Evolutionary conservation across 2,113 vertebrate species (phyloP).

Genomic region (Rafetus swinhoei): DNA sequence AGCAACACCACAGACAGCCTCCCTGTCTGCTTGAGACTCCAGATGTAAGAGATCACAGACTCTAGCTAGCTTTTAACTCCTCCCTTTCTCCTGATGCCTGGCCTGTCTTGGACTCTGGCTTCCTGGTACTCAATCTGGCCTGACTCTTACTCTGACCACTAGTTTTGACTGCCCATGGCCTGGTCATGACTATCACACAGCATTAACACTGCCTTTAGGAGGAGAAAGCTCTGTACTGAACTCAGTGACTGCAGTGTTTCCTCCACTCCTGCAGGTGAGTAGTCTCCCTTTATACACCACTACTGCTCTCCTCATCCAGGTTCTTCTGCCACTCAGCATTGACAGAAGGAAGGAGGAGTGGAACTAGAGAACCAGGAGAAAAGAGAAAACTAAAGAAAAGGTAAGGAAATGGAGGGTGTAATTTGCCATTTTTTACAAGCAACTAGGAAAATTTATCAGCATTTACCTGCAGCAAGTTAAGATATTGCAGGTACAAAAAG

Average conservation of each 20-base stretch:
- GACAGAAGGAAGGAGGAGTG: neutral
- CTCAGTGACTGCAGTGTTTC: neutral
- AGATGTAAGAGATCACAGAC: neutral
- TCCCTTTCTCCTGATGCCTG: neutral
- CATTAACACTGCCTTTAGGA: neutral
- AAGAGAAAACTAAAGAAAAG: neutral
- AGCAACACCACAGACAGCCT: neutral
- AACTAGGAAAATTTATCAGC: neutral
- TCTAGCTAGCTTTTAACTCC: neutral
- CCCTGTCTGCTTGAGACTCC: neutral
- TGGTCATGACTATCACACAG: neutral
- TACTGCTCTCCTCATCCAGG: accelerated
- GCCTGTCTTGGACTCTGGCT: neutral
- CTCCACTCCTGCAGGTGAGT: neutral
- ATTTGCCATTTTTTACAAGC: neutral
- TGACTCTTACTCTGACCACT: neutral
- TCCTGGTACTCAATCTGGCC: neutral
- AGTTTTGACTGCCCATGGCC: neutral
- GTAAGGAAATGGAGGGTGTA: neutral
- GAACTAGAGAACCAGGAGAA: neutral
- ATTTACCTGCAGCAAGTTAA: neutral
- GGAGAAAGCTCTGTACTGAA: neutral
- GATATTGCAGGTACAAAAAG: neutral
- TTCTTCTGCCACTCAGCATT: neutral
- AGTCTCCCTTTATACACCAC: accelerated